Evolutionary conservation across 2,113 vertebrate species (phyloP), one percentile per base, ranked within the genome.

Genomic region (Setophaga petechia): DNA sequence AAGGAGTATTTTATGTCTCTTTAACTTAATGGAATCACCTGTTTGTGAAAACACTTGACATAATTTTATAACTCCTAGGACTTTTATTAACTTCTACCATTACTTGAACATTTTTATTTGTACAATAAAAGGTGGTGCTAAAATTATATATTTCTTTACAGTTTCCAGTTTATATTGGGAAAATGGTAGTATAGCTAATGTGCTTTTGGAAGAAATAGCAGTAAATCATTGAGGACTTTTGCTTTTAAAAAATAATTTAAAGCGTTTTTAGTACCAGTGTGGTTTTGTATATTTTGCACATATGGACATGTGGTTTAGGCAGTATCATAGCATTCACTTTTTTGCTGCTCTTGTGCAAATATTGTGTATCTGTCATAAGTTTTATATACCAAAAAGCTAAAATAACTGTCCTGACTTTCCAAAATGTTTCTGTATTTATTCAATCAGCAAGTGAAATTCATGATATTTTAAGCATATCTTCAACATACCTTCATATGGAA

Each of bases 71-170:
- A 79, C 67, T 89, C 49, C 51, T 77, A 59, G 0, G 4, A 71
- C 52, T 95, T 95, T 89, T 95, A 94, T 73, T 84, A 95, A 91
- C 87, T 85, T 74, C 35, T 77, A 76, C 24, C 2, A 6, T 79
- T 94, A 66, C 82, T 83, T 67, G 65, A 74, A 52, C 63, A 9
- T 8, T 94, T 96, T 90, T 94, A 96, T 94, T 93, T 95, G 71
- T 61, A 76, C 66, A 67, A 89, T 95, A 94, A 96, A 95, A 93
- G 37, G 14, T 62, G 61, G 51, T 95, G 84, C 75, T 89, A 81
- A 87, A 96, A 83, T 91, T 35, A 62, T 87, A 19, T 87, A 85
- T 89, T 91, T 90, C 61, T 91, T 95, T 93, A 91, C 79, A 80
- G 43, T 93, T 80, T 80, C 25, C 19, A 12, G 43, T 85, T 83